Base-by-base conservation (phyloP, 2,113 vertebrate species). In the Phaethon lepturus region DNA sequence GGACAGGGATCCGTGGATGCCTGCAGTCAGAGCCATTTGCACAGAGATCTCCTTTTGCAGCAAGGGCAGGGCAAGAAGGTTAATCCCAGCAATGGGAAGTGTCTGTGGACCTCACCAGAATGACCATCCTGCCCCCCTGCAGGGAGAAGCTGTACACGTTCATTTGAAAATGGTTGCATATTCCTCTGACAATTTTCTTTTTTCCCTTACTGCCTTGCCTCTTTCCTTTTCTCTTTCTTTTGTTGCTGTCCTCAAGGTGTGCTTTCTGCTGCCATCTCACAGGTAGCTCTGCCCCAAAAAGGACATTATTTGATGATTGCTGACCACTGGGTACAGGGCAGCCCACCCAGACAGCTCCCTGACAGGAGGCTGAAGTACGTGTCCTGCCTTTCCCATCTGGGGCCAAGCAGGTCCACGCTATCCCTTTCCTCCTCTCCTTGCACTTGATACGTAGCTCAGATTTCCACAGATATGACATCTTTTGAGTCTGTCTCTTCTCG, bases 401-500 rank as follows among this genome's bases (percentile, higher is more conserved):
- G 28, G 18, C 40, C n/a, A 29, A 7, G 50, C 50, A 74, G 63
- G 53, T 62, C 35, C 6, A 2, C 23, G 23, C 40, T 64, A 29
- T 63, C 26, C 24, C 35, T 56, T 90, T 77, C 68, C 26, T 90
- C 53, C 45, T 60, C 55, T 74, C 42, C 33, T 77, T 73, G 20
- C 40, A 56, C 44, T 53, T 77, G 44, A 77, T 86, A 52, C 76
- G 42, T 76, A 68, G 22, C 74, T 87, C 58, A 35, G 23, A 53
- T 88, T 95, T 86, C 55, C 44, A 35, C 33, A 84, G n/a, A 38
- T 64, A 9, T 0, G 0, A 74, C 33, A 40, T 81, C 75, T 86
- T 84, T 56, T 78, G 64, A 63, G 38, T 52, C 53, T 53, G 3
- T 66, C 76, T 95, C 31, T 89, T 96, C 82, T 83, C 67, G 14